Conservation (phyloP, 2,888 invertebrate genomes). For the Hirtodrosophila cameraria region DNA sequence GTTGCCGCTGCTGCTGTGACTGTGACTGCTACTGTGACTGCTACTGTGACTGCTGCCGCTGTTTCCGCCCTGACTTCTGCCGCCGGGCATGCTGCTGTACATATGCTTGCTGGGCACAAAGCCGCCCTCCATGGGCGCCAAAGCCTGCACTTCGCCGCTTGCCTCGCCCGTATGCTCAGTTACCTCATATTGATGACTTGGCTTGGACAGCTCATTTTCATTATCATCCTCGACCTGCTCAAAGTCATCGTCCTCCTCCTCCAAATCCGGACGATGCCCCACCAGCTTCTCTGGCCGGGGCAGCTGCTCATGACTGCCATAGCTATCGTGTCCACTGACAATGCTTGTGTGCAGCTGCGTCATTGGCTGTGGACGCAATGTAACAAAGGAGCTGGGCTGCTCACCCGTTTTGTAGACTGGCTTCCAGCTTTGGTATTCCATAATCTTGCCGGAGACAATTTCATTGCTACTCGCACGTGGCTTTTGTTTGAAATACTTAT, state of each 20-base stretch:
- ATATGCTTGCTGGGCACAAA: slow-evolving; percentile 59
- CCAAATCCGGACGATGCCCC: slow-evolving; percentile 31
- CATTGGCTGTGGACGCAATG: slow-evolving; percentile 68
- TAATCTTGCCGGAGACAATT: slow-evolving; percentile 71
- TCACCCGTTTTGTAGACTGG: slow-evolving; percentile 72
- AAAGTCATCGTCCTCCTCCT: slow-evolving; percentile 50
- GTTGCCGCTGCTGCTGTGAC: background rate
- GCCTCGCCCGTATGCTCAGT: slow-evolving; percentile 81
- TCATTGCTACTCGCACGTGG: slow-evolving; percentile 46
- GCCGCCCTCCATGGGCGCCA: slow-evolving; percentile 58
- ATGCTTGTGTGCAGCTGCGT: slow-evolving; percentile 78
- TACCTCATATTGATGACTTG: slow-evolving; percentile 77
- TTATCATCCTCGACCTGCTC: slow-evolving; percentile 56
- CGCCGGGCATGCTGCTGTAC: slow-evolving; percentile 19
- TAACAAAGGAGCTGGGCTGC: slow-evolving; percentile 58
- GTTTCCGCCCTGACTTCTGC: too few species aligned
- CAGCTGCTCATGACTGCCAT: slow-evolving; percentile 54
- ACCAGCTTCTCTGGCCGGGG: slow-evolving; percentile 75
- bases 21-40: background rate
- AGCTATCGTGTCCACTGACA: slow-evolving; percentile 26
- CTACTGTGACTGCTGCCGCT: too few species aligned
- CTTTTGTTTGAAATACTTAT: slow-evolving; percentile 64
- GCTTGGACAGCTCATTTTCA: slow-evolving; percentile 58
- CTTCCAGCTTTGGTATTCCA: slow-evolving; percentile 81
- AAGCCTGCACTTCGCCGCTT: slow-evolving; percentile 56